A percentile compares a stretch with the other conserved stretches of the same genome.
Evolutionary conservation across 30 jellyfish, hydroid and myxozoan genomes (phyloP).

Genomic region (Pelagia noctiluca): DNA sequence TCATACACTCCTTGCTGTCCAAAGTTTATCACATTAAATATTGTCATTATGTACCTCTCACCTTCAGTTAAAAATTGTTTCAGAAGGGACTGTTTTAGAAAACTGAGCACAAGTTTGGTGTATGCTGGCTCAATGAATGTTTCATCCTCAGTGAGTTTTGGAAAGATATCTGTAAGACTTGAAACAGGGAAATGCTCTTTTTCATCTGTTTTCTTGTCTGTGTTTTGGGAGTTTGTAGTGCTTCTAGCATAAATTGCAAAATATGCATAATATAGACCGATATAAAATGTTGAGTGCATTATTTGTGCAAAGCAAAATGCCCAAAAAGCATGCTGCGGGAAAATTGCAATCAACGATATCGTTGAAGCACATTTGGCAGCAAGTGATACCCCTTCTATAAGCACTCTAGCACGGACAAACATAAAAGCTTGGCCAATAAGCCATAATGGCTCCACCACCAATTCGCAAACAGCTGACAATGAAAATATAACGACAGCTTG

Average conservation of each 20-base stretch:
- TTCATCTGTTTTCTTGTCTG: conserved; percentile 33
- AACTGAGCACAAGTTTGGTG: conserved; percentile 74
- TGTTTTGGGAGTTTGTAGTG: not conserved
- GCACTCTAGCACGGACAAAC: conserved; percentile 73
- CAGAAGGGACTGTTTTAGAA: conserved; percentile 84
- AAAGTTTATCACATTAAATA: conserved; percentile 72
- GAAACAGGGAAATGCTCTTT: conserved; percentile 48
- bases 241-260: conserved; percentile 18
- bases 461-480: conserved; percentile 62
- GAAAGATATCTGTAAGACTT: conserved; percentile 69
- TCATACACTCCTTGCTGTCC: conserved; percentile 96
- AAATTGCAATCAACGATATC: conserved; percentile 45
- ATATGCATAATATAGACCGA: conserved; percentile 51
- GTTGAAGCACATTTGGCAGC: conserved; percentile 74
- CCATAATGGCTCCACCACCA: conserved; percentile 88
- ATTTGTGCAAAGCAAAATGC: conserved; percentile 79
- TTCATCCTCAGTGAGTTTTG: conserved; percentile 26
- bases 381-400: conserved; percentile 81
- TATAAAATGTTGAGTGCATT: conserved; percentile 63
- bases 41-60: conserved; percentile 92
- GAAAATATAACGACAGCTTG: conserved; percentile 63
- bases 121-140: conserved; percentile 40
- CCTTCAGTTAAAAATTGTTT: conserved; percentile 98
- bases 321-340: conserved; percentile 63
- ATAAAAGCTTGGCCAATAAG: conserved; percentile 74